Conservation (phyloP, 2,888 invertebrate species). For the Stenolophus ochropezus region DNA sequence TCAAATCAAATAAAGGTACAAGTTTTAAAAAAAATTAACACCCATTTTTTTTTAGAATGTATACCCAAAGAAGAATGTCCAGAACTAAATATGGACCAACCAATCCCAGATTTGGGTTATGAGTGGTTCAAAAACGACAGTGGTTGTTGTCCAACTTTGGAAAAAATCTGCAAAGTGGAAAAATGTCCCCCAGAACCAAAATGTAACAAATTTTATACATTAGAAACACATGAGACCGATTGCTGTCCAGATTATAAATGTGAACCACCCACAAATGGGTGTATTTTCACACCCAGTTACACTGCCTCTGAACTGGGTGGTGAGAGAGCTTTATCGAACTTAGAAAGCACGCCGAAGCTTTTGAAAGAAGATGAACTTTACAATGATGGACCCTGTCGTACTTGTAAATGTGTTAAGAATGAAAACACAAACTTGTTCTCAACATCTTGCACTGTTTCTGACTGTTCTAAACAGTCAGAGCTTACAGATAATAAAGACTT, state of each 20-base stretch:
- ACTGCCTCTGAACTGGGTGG: constrained; percentile 76
- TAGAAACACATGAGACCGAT: constrained; percentile 67
- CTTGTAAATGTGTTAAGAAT: constrained; percentile 75
- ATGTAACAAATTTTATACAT: constrained; percentile 78
- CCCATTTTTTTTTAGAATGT: constrained; percentile 78
- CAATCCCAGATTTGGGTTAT: constrained; percentile 75
- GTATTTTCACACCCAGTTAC: constrained; percentile 78
- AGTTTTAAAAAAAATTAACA: too few species aligned
- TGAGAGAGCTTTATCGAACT: constrained; percentile 70
- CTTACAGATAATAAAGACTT: constrained; percentile 75
- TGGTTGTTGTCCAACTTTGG: constrained; percentile 83
- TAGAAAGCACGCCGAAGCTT: not conserved
- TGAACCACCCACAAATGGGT: constrained; percentile 79
- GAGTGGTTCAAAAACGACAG: constrained; percentile 75
- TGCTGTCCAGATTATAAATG: constrained; percentile 84
- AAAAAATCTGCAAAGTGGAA: constrained; percentile 78
- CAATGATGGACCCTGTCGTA: constrained; percentile 84
- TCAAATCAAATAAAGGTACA: too few species aligned
- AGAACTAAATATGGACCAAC: constrained; percentile 62
- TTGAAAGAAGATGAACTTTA: not conserved
- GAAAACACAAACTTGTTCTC: not conserved
- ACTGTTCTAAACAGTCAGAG: constrained; percentile 74
- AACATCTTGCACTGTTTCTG: constrained; percentile 73
- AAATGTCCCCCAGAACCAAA: constrained; percentile 78
- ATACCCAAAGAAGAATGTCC: constrained; percentile 83